Base-by-base conservation (phyloP, 2,797 vertebrate species). In the Rhynchotus rufescens region DNA sequence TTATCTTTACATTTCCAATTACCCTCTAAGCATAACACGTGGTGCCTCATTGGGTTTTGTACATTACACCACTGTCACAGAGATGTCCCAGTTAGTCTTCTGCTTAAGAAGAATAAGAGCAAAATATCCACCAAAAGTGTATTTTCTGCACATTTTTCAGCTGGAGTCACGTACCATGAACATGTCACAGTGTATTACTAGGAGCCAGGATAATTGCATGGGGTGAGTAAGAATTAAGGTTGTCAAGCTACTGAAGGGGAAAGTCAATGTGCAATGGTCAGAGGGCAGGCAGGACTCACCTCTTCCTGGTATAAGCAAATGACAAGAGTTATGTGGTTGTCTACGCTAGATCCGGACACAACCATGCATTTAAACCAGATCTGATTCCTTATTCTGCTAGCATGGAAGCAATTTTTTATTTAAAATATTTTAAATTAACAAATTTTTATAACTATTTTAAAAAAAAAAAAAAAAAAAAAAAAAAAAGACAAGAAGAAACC, bases 211-310 rank as follows among this genome's bases (percentile, higher is more conserved):
- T 77, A 67, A 69, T 28, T 49, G 52, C 32, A 23, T 59, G 42
- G 21, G 16, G 13, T 13, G n/a, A 65, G n/a, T 80, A 64, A 71
- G 44, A 69, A 51, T 42, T 56, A 8, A 57, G 72, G 19, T n/a
- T 30, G 57, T 40, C 30, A 40, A 54, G 44, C 57, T 26, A n/a
- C 6, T 38, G 40, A 83, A 71, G 12, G 67, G 10, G 26, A 38
- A 86, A 71, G 38, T 51, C n/a, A 38, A 42, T 0, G 0, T n/a
- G 25, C 7, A 49, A 23, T 2, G 17, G 79, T 57, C 1, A 1
- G 9, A 36, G 42, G 6, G 23, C 6, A 77, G 52, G 3, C 16
- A n/a, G 54, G 69, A 67, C 34, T 28, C 34, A 52, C 7, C 17
- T 76, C 49, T 22, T 75, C 44, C 32, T 6, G 1, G 34, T 82